Percentiles rank a stretch among this genome's conserved stretches.
Conservation (phyloP, 1,140 invertebrate genomes). For the Drosophila arawakana region DNA sequence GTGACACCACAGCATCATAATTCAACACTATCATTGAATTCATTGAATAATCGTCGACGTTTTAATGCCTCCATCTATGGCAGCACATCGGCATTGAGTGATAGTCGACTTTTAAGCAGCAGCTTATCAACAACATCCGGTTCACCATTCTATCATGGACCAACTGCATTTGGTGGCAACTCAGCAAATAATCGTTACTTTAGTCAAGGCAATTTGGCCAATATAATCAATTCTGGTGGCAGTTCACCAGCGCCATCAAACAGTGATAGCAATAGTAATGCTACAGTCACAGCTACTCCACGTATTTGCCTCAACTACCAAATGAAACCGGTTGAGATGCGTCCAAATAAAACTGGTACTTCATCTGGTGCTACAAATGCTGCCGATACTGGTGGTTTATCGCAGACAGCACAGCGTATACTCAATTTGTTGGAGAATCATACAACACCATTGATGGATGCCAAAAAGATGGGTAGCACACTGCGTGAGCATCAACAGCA, state of each 20-base stretch:
- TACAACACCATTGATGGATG: slow-evolving; percentile 90
- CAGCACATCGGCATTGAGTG: slow-evolving; percentile 80
- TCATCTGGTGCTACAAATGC: not conserved
- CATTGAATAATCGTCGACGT: slow-evolving; percentile 63
- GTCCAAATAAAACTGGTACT: slow-evolving; percentile 17
- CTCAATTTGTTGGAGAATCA: slow-evolving; percentile 90
- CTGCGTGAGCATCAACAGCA: slow-evolving; percentile 63
- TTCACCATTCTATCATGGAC: slow-evolving; percentile 93
- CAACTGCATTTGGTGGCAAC: slow-evolving; percentile 92
- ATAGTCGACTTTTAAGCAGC: slow-evolving; percentile 75
- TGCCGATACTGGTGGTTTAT: slow-evolving; percentile 78
- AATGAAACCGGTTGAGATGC: slow-evolving; percentile 64
- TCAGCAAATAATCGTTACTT: slow-evolving; percentile 87
- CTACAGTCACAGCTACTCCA: too few relatives aligned
- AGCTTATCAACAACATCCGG: slow-evolving; percentile 32
- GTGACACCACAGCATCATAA: slow-evolving; percentile 57
- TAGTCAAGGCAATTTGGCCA: slow-evolving; percentile 52
- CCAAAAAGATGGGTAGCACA: slow-evolving; percentile 88
- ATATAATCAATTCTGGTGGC: slow-evolving; percentile 46
- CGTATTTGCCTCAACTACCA: slow-evolving; percentile 12
- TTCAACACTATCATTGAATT: slow-evolving; percentile 76
- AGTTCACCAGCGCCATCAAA: slow-evolving; percentile 48
- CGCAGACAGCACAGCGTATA: slow-evolving; percentile 88
- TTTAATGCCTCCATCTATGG: slow-evolving; percentile 83
- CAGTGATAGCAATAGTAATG: slow-evolving; percentile 19